Percentiles rank a stretch among this genome's conserved stretches.
These are phyloP conservation scores for Cebus imitator DNA, from an alignment of 2,113 vertebrate genomes.

Conservation along the genomic window DNA sequence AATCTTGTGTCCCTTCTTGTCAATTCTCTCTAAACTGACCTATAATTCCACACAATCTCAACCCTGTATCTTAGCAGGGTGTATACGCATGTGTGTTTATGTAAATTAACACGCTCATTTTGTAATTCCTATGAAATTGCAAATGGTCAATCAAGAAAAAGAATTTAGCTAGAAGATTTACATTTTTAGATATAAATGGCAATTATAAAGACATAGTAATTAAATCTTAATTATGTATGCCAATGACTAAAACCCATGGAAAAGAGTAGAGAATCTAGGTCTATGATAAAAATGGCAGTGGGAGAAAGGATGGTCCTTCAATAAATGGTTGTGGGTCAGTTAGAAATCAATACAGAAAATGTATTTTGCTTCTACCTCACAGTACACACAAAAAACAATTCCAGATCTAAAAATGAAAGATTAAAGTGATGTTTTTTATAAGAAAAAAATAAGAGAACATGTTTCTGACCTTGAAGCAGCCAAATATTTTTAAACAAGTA, in stretches of 20 bases:
- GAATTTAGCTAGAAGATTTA: background rate
- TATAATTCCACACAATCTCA: background rate
- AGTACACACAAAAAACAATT: background rate
- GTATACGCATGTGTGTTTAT: background rate
- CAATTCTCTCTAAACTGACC: background rate
- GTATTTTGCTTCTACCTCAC: background rate
- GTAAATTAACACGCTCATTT: background rate
- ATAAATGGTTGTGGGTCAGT: background rate
- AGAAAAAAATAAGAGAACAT: background rate
- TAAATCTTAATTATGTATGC: background rate
- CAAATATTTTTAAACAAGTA: background rate
- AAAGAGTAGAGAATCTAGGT: background rate
- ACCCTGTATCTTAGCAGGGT: background rate
- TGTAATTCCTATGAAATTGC: background rate
- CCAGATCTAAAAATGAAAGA: background rate
- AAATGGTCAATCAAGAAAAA: background rate
- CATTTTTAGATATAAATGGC: background rate
- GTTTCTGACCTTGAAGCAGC: background rate
- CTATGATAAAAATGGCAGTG: background rate
- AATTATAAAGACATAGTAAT: background rate
- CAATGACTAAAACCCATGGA: background rate
- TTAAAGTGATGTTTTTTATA: background rate
- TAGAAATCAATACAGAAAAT: background rate
- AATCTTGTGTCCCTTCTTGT: background rate
- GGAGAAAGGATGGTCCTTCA: background rate